Conservation (phyloP, 2,888 invertebrate species). For the Limnephilus marmoratus region DNA sequence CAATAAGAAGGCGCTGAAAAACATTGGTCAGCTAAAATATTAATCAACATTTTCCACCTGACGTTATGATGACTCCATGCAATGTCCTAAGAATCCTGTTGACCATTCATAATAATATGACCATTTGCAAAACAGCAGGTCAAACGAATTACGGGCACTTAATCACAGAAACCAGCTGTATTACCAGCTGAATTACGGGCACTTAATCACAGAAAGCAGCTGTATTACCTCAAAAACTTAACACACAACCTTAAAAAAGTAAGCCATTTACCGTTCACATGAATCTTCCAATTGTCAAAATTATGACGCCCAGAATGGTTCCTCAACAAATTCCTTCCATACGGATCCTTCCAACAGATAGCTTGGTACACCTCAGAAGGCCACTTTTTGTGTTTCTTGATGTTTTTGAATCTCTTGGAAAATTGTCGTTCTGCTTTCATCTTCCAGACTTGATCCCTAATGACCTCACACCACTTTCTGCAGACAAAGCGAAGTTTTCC, state of each 20-base stretch:
- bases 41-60: too few relatives aligned
- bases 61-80: too few relatives aligned
- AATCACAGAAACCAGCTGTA: too few relatives aligned
- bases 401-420: conserved; percentile 67
- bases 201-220: too few relatives aligned
- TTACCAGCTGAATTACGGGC: too few relatives aligned
- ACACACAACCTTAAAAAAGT: not conserved
- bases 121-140: too few relatives aligned
- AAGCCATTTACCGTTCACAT: not conserved
- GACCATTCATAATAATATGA: too few relatives aligned
- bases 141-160: too few relatives aligned
- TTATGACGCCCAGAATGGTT: conserved; percentile 74
- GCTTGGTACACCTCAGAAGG: conserved; percentile 73
- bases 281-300: not conserved
- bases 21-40: too few relatives aligned
- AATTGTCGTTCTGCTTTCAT: conserved; percentile 69
- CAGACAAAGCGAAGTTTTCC: conserved; percentile 73
- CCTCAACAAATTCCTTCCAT: conserved; percentile 74
- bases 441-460: conserved; percentile 72
- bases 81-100: too few relatives aligned
- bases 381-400: conserved; percentile 68
- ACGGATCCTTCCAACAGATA: conserved; percentile 71
- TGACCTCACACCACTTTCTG: conserved; percentile 74
- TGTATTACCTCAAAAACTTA: not conserved
- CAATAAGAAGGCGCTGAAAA: too few relatives aligned